These are phyloP conservation scores for Azemiops feae DNA, from an alignment of 2,113 vertebrate species.

Conservation along the genomic window DNA sequence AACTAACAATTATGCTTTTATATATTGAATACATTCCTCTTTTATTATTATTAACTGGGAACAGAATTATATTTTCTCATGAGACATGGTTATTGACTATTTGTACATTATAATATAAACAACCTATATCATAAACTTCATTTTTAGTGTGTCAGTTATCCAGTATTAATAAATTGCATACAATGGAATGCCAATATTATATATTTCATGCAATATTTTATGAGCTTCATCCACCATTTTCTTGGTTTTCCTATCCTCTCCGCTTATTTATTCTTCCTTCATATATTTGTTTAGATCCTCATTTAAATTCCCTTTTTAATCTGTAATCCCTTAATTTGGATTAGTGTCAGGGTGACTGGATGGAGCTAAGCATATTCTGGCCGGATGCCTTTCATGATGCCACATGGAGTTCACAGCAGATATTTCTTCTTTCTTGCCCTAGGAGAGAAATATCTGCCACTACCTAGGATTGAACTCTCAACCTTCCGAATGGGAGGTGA, in stretches of 20 bases:
- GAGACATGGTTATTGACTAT: neutral
- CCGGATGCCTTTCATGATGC: neutral
- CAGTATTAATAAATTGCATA: neutral
- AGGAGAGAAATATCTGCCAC: neutral
- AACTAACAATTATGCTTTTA: neutral
- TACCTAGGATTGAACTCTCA: neutral
- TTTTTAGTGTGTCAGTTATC: neutral
- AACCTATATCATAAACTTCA: neutral
- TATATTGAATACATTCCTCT: neutral
- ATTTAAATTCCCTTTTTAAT: neutral
- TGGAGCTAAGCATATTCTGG: neutral
- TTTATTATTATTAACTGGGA: neutral
- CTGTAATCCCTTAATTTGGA: neutral
- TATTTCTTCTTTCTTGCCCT: neutral
- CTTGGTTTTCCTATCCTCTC: neutral
- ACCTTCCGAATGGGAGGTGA: neutral
- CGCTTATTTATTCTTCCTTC: neutral
- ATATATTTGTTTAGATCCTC: neutral
- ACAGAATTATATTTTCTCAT: neutral
- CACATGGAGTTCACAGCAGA: neutral
- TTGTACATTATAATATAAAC: neutral
- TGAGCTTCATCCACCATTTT: neutral
- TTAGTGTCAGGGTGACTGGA: neutral
- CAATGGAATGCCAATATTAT: neutral
- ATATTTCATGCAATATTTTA: neutral